Percentiles rank a stretch among this genome's conserved stretches.
These are phyloP conservation scores for Neuroscelio doddi DNA, from an alignment of 2,888 invertebrate species.

Conservation along the genomic window DNA sequence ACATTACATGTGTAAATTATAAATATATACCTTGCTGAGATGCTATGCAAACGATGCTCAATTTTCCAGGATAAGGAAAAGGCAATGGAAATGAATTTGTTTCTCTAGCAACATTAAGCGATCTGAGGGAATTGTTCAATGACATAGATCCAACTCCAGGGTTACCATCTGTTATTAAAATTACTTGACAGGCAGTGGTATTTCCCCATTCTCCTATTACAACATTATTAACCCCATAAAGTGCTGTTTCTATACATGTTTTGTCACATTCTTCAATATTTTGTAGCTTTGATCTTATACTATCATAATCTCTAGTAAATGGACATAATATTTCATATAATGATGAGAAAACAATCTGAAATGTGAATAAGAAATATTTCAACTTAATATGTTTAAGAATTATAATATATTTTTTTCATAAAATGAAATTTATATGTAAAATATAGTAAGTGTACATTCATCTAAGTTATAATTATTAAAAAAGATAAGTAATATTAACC, in stretches of 20 bases:
- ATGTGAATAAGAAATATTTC: slow-evolving; percentile 13
- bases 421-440: no score
- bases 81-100: slow-evolving; percentile 80
- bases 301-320: slow-evolving; percentile 92
- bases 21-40: slow-evolving; percentile 76
- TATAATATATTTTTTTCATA: neutral
- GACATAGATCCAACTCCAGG: slow-evolving; percentile 80
- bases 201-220: slow-evolving; percentile 93
- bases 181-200: slow-evolving; percentile 87
- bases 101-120: slow-evolving; percentile 71
- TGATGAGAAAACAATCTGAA: slow-evolving; percentile 74
- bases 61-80: slow-evolving; percentile 85
- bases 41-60: slow-evolving; percentile 83
- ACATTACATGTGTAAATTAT: neutral
- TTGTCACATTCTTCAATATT: slow-evolving; percentile 89
- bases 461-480: no score
- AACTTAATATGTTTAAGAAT: slow-evolving; percentile 1
- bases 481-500: no score
- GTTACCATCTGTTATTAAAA: slow-evolving; percentile 85
- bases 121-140: slow-evolving; percentile 75
- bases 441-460: no score
- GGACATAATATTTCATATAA: slow-evolving; percentile 80
- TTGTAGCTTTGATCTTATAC: slow-evolving; percentile 82
- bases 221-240: slow-evolving; percentile 85
- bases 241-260: slow-evolving; percentile 85